Conservation (phyloP, 2,797 vertebrate genomes). For the Phyllotis vaccarum region DNA sequence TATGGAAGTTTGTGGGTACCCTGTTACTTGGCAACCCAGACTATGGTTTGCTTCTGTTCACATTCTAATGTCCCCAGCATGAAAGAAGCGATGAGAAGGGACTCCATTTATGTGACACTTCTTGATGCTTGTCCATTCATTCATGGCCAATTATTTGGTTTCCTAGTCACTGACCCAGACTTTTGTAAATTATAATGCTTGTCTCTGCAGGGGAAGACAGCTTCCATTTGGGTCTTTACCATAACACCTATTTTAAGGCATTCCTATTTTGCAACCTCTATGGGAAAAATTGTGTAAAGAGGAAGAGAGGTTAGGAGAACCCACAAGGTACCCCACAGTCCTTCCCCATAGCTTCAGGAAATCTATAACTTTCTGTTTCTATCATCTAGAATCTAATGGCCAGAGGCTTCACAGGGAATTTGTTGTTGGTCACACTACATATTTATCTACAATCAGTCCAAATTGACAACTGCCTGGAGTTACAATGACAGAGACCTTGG, state of each 20-base stretch:
- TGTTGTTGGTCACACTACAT: slow-evolving; percentile 9
- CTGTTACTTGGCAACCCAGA: slow-evolving; percentile 71
- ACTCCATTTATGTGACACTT: background rate
- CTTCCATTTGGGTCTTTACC: background rate
- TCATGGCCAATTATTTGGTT: slow-evolving; percentile 30
- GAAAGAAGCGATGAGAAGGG: background rate
- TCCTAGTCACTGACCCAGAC: slow-evolving; percentile 39
- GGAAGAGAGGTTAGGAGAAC: too few relatives aligned
- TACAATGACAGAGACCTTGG: background rate
- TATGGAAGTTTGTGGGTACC: slow-evolving; percentile 31
- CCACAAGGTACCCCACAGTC: background rate
- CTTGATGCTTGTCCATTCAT: slow-evolving; percentile 1
- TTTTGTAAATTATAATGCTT: background rate
- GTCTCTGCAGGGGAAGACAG: slow-evolving; percentile 1
- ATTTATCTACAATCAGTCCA: slow-evolving; percentile 16
- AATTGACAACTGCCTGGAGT: background rate
- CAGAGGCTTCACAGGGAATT: background rate
- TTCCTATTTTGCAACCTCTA: background rate
- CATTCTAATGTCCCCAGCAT: background rate
- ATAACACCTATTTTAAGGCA: slow-evolving; percentile 42
- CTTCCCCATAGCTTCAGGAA: background rate
- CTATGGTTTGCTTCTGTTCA: background rate
- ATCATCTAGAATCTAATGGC: background rate
- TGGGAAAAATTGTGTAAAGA: background rate
- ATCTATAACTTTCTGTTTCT: background rate